Conservation (phyloP, 2,888 invertebrate species). For the Candidula unifasciata region DNA sequence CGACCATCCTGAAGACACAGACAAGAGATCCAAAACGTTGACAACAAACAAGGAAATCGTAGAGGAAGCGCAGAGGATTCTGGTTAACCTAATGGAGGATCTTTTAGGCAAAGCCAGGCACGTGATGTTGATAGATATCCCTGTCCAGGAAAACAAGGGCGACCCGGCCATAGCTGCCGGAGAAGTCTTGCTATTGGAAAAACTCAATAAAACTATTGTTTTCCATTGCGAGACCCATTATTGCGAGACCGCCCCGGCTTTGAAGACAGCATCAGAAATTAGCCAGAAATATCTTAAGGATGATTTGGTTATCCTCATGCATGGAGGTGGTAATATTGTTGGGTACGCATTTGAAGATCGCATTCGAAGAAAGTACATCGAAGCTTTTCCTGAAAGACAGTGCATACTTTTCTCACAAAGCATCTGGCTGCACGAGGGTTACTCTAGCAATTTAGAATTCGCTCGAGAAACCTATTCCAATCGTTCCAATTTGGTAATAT, state of each 20-base stretch:
- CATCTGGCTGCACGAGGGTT: not conserved
- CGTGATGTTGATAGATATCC: conserved; percentile 57
- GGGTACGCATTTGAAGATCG: conserved; percentile 45
- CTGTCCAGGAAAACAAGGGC: conserved; percentile 57
- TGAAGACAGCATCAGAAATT: not conserved
- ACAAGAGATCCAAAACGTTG: conserved; percentile 34
- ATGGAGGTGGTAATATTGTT: conserved; percentile 60
- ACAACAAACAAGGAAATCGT: conserved; percentile 44
- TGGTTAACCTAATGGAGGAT: conserved; percentile 12
- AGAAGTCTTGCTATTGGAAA: conserved; percentile 49
- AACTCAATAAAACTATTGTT: conserved; percentile 46
- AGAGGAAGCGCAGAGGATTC: conserved; percentile 49
- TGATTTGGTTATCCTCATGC: conserved; percentile 55
- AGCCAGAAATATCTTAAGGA: conserved; percentile 14
- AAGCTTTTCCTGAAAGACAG: conserved; percentile 33
- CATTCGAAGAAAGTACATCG: conserved; percentile 31
- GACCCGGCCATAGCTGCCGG: conserved; percentile 58
- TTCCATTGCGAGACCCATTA: conserved; percentile 39
- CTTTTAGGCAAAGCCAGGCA: conserved; percentile 11
- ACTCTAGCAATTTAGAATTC: not conserved
- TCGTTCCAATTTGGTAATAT: conserved; percentile 38
- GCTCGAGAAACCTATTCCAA: conserved; percentile 23
- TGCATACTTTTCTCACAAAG: not conserved
- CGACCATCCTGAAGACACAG: conserved; percentile 48
- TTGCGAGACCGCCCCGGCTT: not conserved